Evolutionary conservation across 2,113 vertebrate species (phyloP), one percentile per base, ranked within the genome.

Genomic region (Cynocephalus volans): DNA sequence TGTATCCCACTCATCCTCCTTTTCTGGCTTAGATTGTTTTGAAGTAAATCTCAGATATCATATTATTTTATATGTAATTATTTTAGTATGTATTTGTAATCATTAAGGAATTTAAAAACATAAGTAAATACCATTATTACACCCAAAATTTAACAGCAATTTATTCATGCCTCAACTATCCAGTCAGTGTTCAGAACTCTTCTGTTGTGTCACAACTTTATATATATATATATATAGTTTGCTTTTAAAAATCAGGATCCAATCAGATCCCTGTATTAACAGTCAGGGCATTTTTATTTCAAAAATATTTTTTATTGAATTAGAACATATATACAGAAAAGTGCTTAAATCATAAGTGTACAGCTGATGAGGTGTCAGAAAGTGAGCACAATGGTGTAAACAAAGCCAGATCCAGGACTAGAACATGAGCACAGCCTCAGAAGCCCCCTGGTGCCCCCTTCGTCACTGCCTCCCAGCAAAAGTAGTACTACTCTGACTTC

Each of bases 181-280:
- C 18, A 64, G 33, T 81, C 41, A 86, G n/a, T 88, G 23, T 75
- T 86, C 41, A 87, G 6, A 89, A 64, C 36, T 48, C 70, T 58
- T 31, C 26, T 79, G 10, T 70, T 50, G 21, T 70, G 15, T 91
- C 58, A 76, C 48, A 92, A 64, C 41, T 41, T n/a, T n/a, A n/a
- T n/a, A n/a, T n/a, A n/a, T n/a, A n/a, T n/a, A n/a, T n/a, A n/a
- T n/a, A n/a, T n/a, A 76, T 48, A 87, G 21, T 91, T 92, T 94
- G 54, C 19, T 67, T 93, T 93, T 95, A 77, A 84, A 93, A 95
- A 67, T 81, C 26, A 87, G 72, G 33, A 45, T 67, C n/a, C 81
- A 91, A 54, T 64, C 79, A 85, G 33, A 73, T 81, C 18, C 36
- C 13, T 72, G 56, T 67, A 81, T 79, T 80, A 80, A 23, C 54